A percentile compares a stretch with the other conserved stretches of the same genome.
Conservation (phyloP, 92 coral and sea anemone genomes). For the Parazoanthus swiftii region DNA sequence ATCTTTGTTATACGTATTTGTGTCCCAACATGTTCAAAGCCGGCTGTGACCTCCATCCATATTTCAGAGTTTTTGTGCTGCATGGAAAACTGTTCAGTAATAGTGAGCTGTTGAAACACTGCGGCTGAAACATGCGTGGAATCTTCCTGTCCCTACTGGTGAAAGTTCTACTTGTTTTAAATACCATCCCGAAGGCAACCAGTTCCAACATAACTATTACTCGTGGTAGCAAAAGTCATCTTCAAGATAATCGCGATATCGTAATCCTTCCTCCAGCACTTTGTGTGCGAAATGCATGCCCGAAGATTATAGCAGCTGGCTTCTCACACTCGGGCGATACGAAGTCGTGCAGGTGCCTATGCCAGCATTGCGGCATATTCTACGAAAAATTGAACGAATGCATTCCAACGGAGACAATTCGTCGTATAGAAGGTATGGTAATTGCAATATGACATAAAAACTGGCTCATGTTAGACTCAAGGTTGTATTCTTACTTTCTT, state of each 20-base stretch:
- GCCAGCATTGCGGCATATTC: not conserved
- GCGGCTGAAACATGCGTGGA: not conserved
- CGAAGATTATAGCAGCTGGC: not conserved
- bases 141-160: not conserved
- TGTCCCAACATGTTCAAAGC: not conserved
- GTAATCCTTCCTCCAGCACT: not conserved
- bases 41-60: not conserved
- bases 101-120: not conserved
- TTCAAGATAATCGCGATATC: not conserved
- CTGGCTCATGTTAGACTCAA: not conserved
- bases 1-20: not conserved
- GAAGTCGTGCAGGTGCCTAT: not conserved
- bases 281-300: not conserved
- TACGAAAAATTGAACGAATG: slow-evolving; percentile 12
- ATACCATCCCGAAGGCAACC: not conserved
- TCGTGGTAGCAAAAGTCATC: not conserved
- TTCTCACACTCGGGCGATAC: not conserved
- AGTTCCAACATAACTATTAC: not conserved
- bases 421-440: not conserved
- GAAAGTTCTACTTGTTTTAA: not conserved
- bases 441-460: not conserved
- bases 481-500: no score
- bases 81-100: no score
- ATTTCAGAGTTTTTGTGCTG: not conserved
- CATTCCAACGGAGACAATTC: not conserved